Evolutionary conservation across 92 coral and sea anemone species (phyloP), one percentile per base, ranked within the genome.

Genomic region (Epizoanthus ramosus): DNA sequence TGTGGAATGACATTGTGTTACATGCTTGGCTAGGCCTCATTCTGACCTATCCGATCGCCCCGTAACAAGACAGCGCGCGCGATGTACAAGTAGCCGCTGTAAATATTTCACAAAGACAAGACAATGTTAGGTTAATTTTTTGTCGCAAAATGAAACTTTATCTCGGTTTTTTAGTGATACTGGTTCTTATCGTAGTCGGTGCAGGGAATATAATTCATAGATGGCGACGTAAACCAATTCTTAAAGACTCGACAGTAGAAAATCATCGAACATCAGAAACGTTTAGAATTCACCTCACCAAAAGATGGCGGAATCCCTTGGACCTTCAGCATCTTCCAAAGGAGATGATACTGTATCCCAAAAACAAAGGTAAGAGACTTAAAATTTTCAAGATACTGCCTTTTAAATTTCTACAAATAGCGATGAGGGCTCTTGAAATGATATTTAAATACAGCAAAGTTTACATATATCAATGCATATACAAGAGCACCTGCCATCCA

Each of bases 71-170:
- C 53, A 18, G 14, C 33, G 28, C 31, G 2, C n/a, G 18, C 54
- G 2, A 31, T 13, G 17, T 0, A 50, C 54, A 47, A 12, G 13
- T 10, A 8, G 54, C 54, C 54, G 9, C 41, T 75, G 80, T 75
- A 75, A 75, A 75, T 75, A 75, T 75, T 75, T 75, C 39, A 75
- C 80, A 57, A 37, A 9, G n/a, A 73, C 67, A 58, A 58, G 68
- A 75, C 24, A 35, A 75, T 75, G 80, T 33, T 57, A 3, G 8
- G 37, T 1, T 75, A 15, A 14, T 12, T 7, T 39, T 31, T 31
- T 14, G 35, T n/a, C 9, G 6, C 19, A 75, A 19, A 75, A 75
- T 75, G 80, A 58, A 39, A 57, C 8, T 25, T 18, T 58, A 33
- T 58, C 37, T 75, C 18, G 10, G 17, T 0, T 37, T 24, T 31